Evolutionary conservation across 2,113 vertebrate genomes (phyloP).

Genomic region (Morone chrysops): DNA sequence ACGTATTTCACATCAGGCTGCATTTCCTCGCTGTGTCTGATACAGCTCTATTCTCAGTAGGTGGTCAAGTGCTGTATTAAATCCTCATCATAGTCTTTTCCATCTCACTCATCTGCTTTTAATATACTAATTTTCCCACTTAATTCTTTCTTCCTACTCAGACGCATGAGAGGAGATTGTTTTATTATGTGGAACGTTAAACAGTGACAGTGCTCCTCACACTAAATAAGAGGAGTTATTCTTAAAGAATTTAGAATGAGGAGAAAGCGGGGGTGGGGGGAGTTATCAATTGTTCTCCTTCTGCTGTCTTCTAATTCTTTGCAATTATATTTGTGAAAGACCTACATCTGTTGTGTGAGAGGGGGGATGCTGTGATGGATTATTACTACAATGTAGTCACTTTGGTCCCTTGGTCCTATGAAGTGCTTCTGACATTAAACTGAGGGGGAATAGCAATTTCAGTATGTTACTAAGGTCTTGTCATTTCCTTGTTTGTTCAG

Average conservation of each 20-base stretch:
- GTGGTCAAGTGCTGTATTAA: slow-evolving; percentile 41
- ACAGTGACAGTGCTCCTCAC: slow-evolving; percentile 4
- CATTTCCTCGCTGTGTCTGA: slow-evolving; percentile 54
- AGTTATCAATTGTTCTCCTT: slow-evolving; percentile 22
- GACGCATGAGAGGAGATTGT: slow-evolving; percentile 30
- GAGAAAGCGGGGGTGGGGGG: background rate
- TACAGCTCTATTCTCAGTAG: slow-evolving; percentile 39
- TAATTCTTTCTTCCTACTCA: slow-evolving; percentile 47
- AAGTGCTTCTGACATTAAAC: slow-evolving; percentile 16
- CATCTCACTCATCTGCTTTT: slow-evolving; percentile 41
- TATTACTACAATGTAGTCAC: background rate
- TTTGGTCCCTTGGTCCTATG: background rate
- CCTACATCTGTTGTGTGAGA: slow-evolving; percentile 57
- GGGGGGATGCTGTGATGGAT: slow-evolving; percentile 7
- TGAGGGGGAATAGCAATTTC: background rate
- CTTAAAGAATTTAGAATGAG: slow-evolving; percentile 25
- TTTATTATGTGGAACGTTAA: slow-evolving; percentile 38
- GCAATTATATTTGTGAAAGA: slow-evolving; percentile 47
- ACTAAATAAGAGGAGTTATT: slow-evolving; percentile 18
- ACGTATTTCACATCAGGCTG: slow-evolving; percentile 52
- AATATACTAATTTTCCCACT: slow-evolving; percentile 26
- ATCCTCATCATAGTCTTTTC: slow-evolving; percentile 47
- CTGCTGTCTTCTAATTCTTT: slow-evolving; percentile 27
- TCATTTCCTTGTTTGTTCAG: slow-evolving; percentile 10
- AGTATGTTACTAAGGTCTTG: background rate